Evolutionary conservation across 2,113 vertebrate species (phyloP).

Genomic region (Balaeniceps rex): DNA sequence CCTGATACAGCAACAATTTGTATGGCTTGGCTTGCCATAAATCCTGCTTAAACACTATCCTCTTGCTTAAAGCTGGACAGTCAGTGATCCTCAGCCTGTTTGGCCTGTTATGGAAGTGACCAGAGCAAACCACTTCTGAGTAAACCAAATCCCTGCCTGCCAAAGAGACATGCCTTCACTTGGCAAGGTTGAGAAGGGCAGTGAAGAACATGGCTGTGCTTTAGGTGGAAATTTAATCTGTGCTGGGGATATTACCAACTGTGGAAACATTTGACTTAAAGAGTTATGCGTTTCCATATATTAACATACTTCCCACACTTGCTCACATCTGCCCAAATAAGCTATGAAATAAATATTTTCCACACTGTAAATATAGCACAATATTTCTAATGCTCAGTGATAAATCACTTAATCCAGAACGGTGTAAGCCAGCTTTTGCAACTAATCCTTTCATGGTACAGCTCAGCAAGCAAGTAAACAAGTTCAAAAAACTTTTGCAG

Average conservation of each 20-base stretch:
- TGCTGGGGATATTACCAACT: conserved; percentile 47
- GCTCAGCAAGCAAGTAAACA: conserved; percentile 19
- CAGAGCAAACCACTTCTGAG: neutral
- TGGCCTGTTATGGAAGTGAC: conserved; percentile 7
- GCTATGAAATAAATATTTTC: conserved; percentile 68
- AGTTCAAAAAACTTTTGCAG: neutral
- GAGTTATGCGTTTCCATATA: conserved; percentile 53
- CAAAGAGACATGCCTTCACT: neutral
- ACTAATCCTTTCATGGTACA: conserved; percentile 25
- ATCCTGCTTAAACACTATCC: conserved; percentile 42
- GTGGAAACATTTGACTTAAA: conserved; percentile 62
- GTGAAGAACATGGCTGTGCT: conserved; percentile 24
- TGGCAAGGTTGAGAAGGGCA: neutral
- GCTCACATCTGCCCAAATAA: conserved; percentile 63
- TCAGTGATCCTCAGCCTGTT: neutral
- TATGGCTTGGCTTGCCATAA: conserved; percentile 10
- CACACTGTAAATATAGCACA: conserved; percentile 62
- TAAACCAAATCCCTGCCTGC: neutral
- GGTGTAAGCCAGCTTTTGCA: neutral
- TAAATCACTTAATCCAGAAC: conserved; percentile 47
- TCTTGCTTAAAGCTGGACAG: neutral
- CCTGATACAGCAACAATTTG: conserved; percentile 26
- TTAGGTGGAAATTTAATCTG: conserved; percentile 57
- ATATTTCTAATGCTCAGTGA: conserved; percentile 31
- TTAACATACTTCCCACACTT: conserved; percentile 56